Evolutionary conservation across 2,888 invertebrate species (phyloP).

Genomic region (Lycia hirtaria): DNA sequence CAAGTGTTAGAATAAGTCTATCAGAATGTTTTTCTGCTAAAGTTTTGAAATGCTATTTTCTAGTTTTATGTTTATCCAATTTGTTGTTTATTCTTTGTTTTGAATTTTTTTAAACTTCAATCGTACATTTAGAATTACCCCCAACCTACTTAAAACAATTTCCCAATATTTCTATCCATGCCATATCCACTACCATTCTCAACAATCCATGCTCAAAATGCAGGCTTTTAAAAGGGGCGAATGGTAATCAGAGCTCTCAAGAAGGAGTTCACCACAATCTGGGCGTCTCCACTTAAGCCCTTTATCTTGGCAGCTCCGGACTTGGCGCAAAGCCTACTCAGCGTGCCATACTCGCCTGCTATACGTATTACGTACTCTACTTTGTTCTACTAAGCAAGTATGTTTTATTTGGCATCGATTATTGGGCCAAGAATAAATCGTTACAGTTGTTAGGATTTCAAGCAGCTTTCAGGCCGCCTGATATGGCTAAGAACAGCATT

Average conservation of each 20-base stretch:
- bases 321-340: constrained; percentile 21
- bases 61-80: too few relatives aligned
- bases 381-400: background rate
- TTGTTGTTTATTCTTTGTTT: background rate
- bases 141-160: too few relatives aligned
- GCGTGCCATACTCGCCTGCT: background rate
- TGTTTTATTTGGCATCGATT: too few relatives aligned
- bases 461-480: too few relatives aligned
- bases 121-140: too few relatives aligned
- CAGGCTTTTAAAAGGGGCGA: constrained; percentile 68
- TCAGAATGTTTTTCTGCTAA: too few relatives aligned
- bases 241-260: constrained; percentile 74
- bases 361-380: background rate
- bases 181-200: constrained; percentile 52
- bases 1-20: too few relatives aligned
- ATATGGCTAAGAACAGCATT: too few relatives aligned
- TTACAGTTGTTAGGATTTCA: too few relatives aligned
- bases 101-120: too few relatives aligned
- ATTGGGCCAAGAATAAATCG: too few relatives aligned
- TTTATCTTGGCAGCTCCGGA: constrained; percentile 43
- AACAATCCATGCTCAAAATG: constrained; percentile 47
- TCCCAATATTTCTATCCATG: background rate
- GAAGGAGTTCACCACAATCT: constrained; percentile 70
- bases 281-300: constrained; percentile 66
- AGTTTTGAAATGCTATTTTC: too few relatives aligned